Evolutionary conservation across 1,140 invertebrate genomes (phyloP), one percentile per base, ranked within the genome.

Genomic region (Paraescarpia echinospica): DNA sequence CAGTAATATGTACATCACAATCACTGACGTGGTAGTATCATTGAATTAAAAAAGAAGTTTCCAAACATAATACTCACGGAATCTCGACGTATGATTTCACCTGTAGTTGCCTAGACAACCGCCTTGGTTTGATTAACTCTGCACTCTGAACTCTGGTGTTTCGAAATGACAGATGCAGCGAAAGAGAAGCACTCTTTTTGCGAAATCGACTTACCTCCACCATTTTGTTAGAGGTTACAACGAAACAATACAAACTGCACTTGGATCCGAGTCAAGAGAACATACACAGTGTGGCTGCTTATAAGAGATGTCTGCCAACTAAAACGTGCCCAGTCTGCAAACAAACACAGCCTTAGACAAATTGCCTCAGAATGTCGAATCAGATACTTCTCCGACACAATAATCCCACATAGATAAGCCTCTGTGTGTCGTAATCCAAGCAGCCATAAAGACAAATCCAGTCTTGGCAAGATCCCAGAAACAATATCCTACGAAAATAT

Each of bases 161-260:
- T 27, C 59, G 59, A 77, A 77, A 77, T 27, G 59, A 77, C 9
- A 77, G 27, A 31, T 77, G 59, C 27, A 77, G 59, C 22, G 59
- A 77, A 77, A 77, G 59, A 77, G 59, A 77, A 77, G 59, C 59
- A 27, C 59, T 77, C 59, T 77, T 77, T 77, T 77, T 77, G 59
- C 59, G 59, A 77, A 77, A 77, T 77, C 59, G 18, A 77, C 59
- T 27, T 2, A 77, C 59, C 59, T 77, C 59, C 4, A 77, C 59
- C 59, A 77, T 77, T 12, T 77, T 77, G 18, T 18, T 27, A 27
- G 59, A 22, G 59, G 59, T 77, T 77, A 77, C 22, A 77, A 27
- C 59, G 59, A 31, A 77, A 77, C 59, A 27, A 31, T 77, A 77
- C 59, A 77, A 77, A 18, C 59, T 14, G 59, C 22, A 18, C 0